These are phyloP conservation scores for Synanthedon andrenaeformis DNA, from an alignment of 2,888 invertebrate species.

Conservation along the genomic window DNA sequence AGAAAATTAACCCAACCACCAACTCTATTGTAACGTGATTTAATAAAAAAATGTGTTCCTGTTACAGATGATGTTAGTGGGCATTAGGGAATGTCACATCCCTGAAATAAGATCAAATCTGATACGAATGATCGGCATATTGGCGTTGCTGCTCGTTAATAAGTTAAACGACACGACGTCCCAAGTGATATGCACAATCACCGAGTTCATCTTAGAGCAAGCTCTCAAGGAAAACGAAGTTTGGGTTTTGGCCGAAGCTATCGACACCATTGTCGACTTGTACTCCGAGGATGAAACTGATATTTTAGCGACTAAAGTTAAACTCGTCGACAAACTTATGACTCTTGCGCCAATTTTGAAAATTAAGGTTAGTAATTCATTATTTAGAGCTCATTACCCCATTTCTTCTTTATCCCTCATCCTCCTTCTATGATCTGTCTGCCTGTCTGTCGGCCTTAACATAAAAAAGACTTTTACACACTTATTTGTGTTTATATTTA, in stretches of 20 bases:
- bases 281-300: slow-evolving; percentile 83
- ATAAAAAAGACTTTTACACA: too few relatives aligned
- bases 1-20: too few relatives aligned
- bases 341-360: slow-evolving; percentile 72
- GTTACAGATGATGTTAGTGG: slow-evolving; percentile 65
- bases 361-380: slow-evolving; percentile 66
- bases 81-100: slow-evolving; percentile 62
- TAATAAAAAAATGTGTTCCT: neutral
- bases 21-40: too few relatives aligned
- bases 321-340: slow-evolving; percentile 72
- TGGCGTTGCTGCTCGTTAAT: slow-evolving; percentile 61
- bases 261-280: slow-evolving; percentile 82
- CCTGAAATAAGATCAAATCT: slow-evolving; percentile 71
- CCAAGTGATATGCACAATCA: slow-evolving; percentile 52
- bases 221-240: slow-evolving; percentile 73
- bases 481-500: neutral
- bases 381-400: too few relatives aligned
- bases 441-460: too few relatives aligned
- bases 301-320: slow-evolving; percentile 71
- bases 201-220: slow-evolving; percentile 73
- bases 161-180: slow-evolving; percentile 43
- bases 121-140: slow-evolving; percentile 69
- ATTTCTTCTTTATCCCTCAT: too few relatives aligned
- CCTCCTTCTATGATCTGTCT: neutral
- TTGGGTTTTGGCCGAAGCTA: slow-evolving; percentile 80